These are phyloP conservation scores for Columba guinea DNA, from an alignment of 2,797 vertebrate species.

Conservation along the genomic window DNA sequence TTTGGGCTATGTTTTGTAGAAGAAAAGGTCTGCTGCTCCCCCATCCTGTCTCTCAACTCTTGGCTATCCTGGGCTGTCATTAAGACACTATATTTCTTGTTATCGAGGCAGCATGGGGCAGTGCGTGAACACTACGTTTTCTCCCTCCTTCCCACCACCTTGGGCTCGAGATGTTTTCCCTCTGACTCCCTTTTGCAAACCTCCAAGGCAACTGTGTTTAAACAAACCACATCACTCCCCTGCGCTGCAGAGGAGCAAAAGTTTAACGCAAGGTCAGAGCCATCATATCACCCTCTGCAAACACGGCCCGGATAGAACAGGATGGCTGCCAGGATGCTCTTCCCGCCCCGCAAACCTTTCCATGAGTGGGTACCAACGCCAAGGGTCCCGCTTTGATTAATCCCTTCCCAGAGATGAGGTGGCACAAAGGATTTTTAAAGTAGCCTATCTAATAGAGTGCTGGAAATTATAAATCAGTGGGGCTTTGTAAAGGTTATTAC, in stretches of 20 bases:
- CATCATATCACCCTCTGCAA: background rate
- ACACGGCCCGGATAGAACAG: background rate
- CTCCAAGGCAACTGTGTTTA: background rate
- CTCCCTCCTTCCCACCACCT: background rate
- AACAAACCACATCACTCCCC: background rate
- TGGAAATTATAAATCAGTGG: slow-evolving; percentile 88
- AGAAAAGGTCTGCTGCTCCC: background rate
- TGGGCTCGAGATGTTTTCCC: background rate
- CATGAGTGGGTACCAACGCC: background rate
- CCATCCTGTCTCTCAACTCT: background rate
- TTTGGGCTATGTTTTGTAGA: background rate
- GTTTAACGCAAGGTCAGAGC: background rate
- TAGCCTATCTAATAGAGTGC: slow-evolving; percentile 78
- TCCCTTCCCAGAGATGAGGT: background rate
- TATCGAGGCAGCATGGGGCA: background rate
- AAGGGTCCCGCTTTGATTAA: slow-evolving; percentile 13
- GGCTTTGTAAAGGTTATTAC: slow-evolving; percentile 85
- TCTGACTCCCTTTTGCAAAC: background rate
- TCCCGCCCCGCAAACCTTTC: background rate
- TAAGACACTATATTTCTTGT: rapidly evolving
- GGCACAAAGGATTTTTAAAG: background rate
- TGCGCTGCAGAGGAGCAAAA: background rate
- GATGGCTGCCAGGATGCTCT: background rate
- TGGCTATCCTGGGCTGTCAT: background rate
- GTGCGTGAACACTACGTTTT: background rate